These are phyloP conservation scores for Micrastur ruficollis DNA, from an alignment of 2,797 vertebrate species.

Conservation along the genomic window DNA sequence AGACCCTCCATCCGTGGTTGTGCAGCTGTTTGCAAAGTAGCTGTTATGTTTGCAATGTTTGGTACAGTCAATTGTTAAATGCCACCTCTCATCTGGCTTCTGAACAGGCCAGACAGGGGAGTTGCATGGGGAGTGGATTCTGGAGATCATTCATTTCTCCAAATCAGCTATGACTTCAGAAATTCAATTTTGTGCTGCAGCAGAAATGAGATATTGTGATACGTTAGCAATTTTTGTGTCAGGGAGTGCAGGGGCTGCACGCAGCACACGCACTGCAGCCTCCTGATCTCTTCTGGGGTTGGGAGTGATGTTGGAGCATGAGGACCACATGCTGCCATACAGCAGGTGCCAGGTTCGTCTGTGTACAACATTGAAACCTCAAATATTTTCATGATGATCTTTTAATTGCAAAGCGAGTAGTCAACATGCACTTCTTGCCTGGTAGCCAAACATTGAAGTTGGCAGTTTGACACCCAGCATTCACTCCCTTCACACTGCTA, in stretches of 20 bases:
- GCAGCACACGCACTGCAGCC: not conserved
- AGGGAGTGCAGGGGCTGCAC: not conserved
- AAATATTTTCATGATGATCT: not conserved
- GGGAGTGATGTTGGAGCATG: not conserved
- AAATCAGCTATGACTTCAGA: not conserved
- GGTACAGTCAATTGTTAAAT: too few species aligned
- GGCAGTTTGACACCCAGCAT: not conserved
- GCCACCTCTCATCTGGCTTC: not conserved
- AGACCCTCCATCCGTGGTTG: not conserved
- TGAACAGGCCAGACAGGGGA: not conserved
- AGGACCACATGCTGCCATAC: not conserved
- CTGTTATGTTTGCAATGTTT: not conserved
- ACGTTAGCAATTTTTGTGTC: not conserved
- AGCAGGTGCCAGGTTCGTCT: not conserved
- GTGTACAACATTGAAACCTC: not conserved
- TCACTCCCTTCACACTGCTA: not conserved
- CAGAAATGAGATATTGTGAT: not conserved
- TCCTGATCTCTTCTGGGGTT: not conserved
- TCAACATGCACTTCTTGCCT: not conserved
- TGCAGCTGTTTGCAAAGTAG: not conserved
- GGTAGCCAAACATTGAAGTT: not conserved
- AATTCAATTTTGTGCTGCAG: not conserved
- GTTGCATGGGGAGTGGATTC: not conserved
- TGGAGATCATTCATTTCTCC: not conserved
- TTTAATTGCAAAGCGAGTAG: not conserved